A percentile compares a stretch with the other conserved stretches of the same genome.
These are phyloP conservation scores for Anolis sagrei DNA, from an alignment of 2,113 vertebrate species.

Conservation along the genomic window DNA sequence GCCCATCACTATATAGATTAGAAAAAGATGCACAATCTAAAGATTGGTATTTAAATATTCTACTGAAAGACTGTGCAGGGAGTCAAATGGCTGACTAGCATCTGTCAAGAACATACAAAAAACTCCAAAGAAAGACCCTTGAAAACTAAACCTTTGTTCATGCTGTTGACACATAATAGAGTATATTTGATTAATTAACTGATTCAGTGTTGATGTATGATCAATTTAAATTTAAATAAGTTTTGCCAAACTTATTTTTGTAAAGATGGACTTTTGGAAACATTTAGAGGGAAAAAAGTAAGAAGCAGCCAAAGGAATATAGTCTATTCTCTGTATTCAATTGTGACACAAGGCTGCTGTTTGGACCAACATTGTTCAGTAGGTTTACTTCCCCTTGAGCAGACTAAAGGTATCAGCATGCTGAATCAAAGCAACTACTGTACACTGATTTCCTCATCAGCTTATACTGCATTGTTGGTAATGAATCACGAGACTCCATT, in stretches of 20 bases:
- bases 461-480: background rate
- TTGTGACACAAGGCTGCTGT: background rate
- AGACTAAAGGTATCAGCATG: background rate
- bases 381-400: background rate
- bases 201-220: background rate
- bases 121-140: too few species aligned
- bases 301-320: background rate
- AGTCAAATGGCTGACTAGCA: background rate
- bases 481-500: background rate
- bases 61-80: background rate
- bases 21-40: background rate
- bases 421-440: background rate
- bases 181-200: background rate
- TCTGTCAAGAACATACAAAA: background rate
- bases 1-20: background rate
- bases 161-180: background rate
- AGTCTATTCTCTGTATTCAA: background rate
- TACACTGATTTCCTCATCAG: background rate
- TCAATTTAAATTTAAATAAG: background rate
- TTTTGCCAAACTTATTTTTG: background rate
- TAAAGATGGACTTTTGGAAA: background rate
- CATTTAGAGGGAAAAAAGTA: background rate
- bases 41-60: slow-evolving; percentile 1
- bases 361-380: background rate
- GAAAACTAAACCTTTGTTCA: background rate